A percentile compares a stretch with the other conserved stretches of the same genome.
These are phyloP conservation scores for Cheilosia variabilis DNA, from an alignment of 2,888 invertebrate species.

Conservation along the genomic window DNA sequence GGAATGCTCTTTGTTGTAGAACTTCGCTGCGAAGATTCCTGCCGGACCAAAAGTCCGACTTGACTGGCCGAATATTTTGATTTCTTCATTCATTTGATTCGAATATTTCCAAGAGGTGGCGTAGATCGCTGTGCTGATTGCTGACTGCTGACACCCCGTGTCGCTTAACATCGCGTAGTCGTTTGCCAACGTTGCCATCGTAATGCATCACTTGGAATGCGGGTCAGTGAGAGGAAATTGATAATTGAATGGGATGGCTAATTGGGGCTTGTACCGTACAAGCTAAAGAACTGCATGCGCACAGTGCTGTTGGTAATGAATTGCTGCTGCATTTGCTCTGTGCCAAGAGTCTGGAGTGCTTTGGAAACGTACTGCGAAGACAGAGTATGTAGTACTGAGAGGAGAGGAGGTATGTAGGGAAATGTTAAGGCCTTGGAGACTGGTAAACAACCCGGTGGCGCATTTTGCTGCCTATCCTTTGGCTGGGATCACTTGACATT, in stretches of 20 bases:
- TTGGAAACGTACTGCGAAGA: neutral
- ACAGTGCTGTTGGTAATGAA: slow-evolving; percentile 38
- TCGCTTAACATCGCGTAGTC: neutral
- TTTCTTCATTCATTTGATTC: slow-evolving; percentile 44
- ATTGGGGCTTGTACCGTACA: slow-evolving; percentile 33
- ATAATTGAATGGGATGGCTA: slow-evolving; percentile 34
- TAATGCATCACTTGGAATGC: slow-evolving; percentile 41
- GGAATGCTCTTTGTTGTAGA: slow-evolving; percentile 13
- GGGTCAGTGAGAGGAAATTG: slow-evolving; percentile 62
- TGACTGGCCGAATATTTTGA: slow-evolving; percentile 22
- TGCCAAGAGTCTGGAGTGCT: neutral
- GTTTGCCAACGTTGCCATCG: slow-evolving; percentile 5
- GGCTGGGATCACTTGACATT: too few relatives aligned
- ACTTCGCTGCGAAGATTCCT: slow-evolving; percentile 15
- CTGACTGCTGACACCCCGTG: slow-evolving; percentile 20
- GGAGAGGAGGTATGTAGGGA: neutral
- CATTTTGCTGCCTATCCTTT: too few relatives aligned
- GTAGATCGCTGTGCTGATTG: neutral
- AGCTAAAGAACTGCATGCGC: neutral
- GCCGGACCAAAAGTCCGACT: slow-evolving; percentile 11
- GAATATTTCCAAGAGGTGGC: slow-evolving; percentile 33
- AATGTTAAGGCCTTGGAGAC: too few relatives aligned
- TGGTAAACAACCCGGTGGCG: too few relatives aligned
- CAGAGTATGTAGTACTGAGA: too few relatives aligned
- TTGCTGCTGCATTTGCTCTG: slow-evolving; percentile 2